These are phyloP conservation scores for Neolamprologus toae DNA, from an alignment of 2,113 vertebrate species.

Conservation along the genomic window DNA sequence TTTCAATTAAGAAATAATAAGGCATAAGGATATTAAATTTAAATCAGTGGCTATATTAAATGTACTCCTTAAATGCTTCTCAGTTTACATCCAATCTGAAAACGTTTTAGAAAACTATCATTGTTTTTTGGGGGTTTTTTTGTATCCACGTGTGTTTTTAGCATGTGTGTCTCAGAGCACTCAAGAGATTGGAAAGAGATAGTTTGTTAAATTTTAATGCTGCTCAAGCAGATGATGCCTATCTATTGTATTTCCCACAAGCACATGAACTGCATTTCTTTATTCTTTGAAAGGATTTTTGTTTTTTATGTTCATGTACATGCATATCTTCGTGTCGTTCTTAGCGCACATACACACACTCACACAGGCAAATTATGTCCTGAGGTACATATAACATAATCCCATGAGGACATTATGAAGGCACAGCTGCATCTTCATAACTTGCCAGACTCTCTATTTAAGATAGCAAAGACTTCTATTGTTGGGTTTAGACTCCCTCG, in stretches of 20 bases:
- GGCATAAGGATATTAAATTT: background rate
- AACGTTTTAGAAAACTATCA: background rate
- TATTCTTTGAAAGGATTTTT: background rate
- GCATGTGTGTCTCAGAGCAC: background rate
- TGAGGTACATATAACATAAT: background rate
- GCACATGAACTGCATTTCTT: background rate
- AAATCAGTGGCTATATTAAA: background rate
- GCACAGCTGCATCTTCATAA: background rate
- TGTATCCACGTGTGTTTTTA: background rate
- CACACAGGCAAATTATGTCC: background rate
- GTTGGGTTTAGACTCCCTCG: background rate
- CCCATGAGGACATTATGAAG: background rate
- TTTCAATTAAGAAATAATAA: background rate
- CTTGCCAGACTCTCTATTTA: background rate
- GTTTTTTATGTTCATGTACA: background rate
- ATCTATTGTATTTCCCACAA: background rate
- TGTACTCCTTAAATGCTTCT: background rate
- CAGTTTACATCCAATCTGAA: background rate
- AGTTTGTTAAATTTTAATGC: background rate
- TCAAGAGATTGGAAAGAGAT: background rate
- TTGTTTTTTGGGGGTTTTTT: rapidly evolving
- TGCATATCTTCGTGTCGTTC: background rate
- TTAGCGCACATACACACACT: background rate
- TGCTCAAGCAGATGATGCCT: background rate
- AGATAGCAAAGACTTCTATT: background rate